These are phyloP conservation scores for Drosophila mimica DNA, from an alignment of 2,888 invertebrate genomes.

Conservation along the genomic window DNA sequence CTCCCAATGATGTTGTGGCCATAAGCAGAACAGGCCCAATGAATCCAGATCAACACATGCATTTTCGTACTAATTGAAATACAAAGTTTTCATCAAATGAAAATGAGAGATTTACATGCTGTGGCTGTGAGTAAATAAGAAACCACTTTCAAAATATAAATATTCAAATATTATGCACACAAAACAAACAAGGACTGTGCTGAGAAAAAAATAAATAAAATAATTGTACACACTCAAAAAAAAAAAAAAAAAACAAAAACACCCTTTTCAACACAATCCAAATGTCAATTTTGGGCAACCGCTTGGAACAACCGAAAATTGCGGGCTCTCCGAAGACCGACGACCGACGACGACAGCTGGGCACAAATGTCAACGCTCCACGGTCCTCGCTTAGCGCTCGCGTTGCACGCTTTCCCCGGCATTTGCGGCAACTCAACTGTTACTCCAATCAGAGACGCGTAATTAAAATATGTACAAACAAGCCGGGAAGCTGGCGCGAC, in stretches of 20 bases:
- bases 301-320: slow-evolving; percentile 60
- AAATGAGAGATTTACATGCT: neutral
- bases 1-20: neutral
- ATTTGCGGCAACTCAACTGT: slow-evolving; percentile 44
- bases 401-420: slow-evolving; percentile 34
- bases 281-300: slow-evolving; percentile 58
- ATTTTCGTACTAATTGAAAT: neutral
- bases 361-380: slow-evolving; percentile 57
- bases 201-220: slow-evolving; percentile 6
- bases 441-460: slow-evolving; percentile 76
- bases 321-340: slow-evolving; percentile 32
- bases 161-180: slow-evolving; percentile 36
- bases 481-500: slow-evolving; percentile 51
- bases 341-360: slow-evolving; percentile 61
- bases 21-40: neutral
- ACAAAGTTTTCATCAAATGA: neutral
- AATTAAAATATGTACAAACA: slow-evolving; percentile 79
- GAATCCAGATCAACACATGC: neutral
- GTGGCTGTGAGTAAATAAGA: neutral
- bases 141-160: slow-evolving; percentile 16
- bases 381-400: neutral
- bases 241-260: slow-evolving; percentile 1
- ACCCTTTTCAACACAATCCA: slow-evolving; percentile 27
- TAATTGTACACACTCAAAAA: slow-evolving; percentile 5
- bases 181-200: slow-evolving; percentile 23